Evolutionary conservation across 2,888 invertebrate species (phyloP).

Genomic region (Agrochola macilenta): DNA sequence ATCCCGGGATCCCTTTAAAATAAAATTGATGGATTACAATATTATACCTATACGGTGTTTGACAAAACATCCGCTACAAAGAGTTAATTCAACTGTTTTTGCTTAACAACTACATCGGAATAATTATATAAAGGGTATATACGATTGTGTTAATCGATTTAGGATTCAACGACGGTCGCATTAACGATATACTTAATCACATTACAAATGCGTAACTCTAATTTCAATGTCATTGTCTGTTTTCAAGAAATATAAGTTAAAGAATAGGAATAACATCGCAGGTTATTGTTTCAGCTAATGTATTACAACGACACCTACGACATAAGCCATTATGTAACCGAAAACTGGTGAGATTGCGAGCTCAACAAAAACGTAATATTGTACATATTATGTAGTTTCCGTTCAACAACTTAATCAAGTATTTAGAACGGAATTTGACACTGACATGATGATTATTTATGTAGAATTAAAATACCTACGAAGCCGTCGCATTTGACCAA

Average conservation of each 20-base stretch:
- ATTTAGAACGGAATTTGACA: neutral
- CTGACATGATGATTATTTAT: conserved; percentile 3
- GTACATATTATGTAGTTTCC: conserved; percentile 25
- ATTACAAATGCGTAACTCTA: conserved; percentile 21
- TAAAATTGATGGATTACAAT: conserved; percentile 19
- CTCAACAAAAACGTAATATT: conserved; percentile 11
- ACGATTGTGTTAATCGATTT: conserved; percentile 31
- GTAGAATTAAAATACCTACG: conserved; percentile 12
- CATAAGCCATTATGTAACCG: conserved; percentile 22
- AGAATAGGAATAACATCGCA: conserved; percentile 1
- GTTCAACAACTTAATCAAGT: conserved; percentile 6
- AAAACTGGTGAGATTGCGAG: conserved; percentile 13
- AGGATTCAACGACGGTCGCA: conserved; percentile 26
- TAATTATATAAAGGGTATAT: conserved; percentile 28
- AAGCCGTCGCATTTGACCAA: conserved; percentile 6
- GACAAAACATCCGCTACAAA: conserved; percentile 17
- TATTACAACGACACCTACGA: conserved; percentile 31
- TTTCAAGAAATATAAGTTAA: conserved; percentile 18
- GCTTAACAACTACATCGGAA: neutral
- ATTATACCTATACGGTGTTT: neutral
- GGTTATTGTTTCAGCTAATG: conserved; percentile 16
- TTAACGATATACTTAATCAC: conserved; percentile 10
- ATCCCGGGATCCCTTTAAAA: conserved; percentile 14
- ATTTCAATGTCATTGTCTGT: conserved; percentile 23
- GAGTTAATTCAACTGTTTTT: neutral